phyloP scores from a whole-genome alignment of 2,797 vertebrate species.

The Orientallactaga sibirica region DNA sequence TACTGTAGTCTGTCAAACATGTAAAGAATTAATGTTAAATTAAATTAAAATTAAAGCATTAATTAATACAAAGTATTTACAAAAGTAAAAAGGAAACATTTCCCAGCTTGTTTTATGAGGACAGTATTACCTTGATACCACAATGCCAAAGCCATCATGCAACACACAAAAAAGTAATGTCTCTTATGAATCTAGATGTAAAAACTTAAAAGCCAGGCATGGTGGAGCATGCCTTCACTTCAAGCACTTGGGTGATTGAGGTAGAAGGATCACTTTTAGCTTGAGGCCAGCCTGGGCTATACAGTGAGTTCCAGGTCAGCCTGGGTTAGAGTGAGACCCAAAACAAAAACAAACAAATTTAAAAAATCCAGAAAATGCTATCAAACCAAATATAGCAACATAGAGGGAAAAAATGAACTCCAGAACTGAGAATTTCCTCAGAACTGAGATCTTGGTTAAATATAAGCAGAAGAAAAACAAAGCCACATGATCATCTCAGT shows the following conservation, averaged over 20 bases:
- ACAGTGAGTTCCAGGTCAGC: no score
- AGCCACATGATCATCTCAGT: not conserved
- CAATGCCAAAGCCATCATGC: not conserved
- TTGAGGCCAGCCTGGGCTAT: no score
- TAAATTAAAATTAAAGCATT: no score
- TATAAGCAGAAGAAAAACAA: not conserved
- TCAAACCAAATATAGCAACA: conserved; percentile 21
- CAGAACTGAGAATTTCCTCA: not conserved
- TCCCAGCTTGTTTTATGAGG: not conserved
- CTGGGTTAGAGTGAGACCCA: no score
- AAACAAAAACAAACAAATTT: no score
- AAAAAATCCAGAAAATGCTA: not conserved
- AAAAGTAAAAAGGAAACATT: not conserved
- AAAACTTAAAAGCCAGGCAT: no score
- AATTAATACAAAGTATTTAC: conserved; percentile 22
- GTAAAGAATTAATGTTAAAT: not conserved
- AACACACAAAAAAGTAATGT: no score
- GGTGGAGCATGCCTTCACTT: no score
- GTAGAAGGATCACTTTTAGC: not conserved
- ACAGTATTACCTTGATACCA: not conserved
- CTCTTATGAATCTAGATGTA: no score
- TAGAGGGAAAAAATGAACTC: not conserved
- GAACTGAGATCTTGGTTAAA: not conserved
- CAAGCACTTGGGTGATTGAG: not conserved
- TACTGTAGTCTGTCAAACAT: not conserved